Conservation (phyloP, 2,113 vertebrate genomes). For the Gymnogyps californianus region DNA sequence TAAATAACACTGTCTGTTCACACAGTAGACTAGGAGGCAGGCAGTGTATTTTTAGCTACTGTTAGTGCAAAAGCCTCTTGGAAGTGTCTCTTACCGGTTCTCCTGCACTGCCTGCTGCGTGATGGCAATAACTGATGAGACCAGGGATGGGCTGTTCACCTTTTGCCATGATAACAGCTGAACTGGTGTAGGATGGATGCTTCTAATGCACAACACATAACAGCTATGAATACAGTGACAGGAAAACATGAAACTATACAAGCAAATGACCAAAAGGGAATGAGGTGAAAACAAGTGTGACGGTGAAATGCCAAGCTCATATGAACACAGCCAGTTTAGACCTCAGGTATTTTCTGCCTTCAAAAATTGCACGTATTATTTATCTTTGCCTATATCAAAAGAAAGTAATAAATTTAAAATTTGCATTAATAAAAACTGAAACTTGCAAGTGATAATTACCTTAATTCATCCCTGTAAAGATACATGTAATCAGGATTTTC, state of each 20-base stretch:
- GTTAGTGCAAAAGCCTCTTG: conserved; percentile 71
- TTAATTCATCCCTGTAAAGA: conserved; percentile 58
- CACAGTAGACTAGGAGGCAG: conserved; percentile 40
- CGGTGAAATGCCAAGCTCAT: conserved; percentile 50
- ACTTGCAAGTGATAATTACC: conserved; percentile 30
- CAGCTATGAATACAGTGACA: conserved; percentile 76
- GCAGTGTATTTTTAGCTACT: conserved; percentile 42
- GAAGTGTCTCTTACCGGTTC: conserved; percentile 78
- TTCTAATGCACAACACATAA: conserved; percentile 90
- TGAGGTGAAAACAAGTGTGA: conserved; percentile 60
- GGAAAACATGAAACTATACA: conserved; percentile 68
- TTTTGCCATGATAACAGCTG: conserved; percentile 92
- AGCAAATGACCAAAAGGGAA: conserved; percentile 69
- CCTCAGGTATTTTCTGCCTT: conserved; percentile 52
- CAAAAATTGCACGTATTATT: not conserved
- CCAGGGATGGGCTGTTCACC: conserved; percentile 85
- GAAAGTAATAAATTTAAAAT: not conserved
- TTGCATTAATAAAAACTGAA: conserved; percentile 38
- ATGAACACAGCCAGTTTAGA: conserved; percentile 46
- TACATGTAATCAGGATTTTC: conserved; percentile 56
- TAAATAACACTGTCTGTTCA: conserved; percentile 5
- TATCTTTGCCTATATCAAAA: not conserved
- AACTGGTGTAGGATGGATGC: conserved; percentile 83
- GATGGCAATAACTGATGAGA: conserved; percentile 84
- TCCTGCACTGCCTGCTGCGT: conserved; percentile 85